Evolutionary conservation across 2,797 vertebrate genomes (phyloP).

Genomic region (Hydrolagus colliei): DNA sequence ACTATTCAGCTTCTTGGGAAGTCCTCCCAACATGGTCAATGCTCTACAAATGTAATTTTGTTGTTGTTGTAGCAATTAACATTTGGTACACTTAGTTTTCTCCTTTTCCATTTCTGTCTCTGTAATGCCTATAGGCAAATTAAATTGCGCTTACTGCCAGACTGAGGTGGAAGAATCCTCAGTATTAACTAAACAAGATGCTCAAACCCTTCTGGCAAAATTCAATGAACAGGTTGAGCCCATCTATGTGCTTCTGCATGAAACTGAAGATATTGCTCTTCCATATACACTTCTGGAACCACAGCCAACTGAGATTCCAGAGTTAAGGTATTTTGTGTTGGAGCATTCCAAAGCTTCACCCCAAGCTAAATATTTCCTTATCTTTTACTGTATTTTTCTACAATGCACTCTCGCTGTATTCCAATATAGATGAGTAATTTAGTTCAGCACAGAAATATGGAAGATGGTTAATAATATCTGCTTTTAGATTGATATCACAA

Average conservation of each 20-base stretch:
- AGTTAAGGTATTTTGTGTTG: conserved; percentile 39
- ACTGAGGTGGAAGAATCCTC: conserved; percentile 50
- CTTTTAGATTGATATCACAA: background rate
- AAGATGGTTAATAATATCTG: background rate
- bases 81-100: background rate
- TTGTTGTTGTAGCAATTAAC: background rate
- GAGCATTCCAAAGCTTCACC: background rate
- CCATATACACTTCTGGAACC: conserved; percentile 46
- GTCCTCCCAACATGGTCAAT: no score
- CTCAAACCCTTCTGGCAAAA: conserved; percentile 43
- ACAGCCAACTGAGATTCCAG: conserved; percentile 47
- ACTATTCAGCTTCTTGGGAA: no score
- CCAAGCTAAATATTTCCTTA: background rate
- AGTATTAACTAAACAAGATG: background rate
- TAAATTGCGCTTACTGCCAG: conserved; percentile 51
- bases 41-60: no score
- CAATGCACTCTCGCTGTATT: background rate
- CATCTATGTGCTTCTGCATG: conserved; percentile 44
- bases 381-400: background rate
- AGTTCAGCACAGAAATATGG: background rate
- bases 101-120: background rate
- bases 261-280: conserved; percentile 45
- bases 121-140: conserved; percentile 44
- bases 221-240: conserved; percentile 51
- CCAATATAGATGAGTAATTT: background rate